A percentile compares a stretch with the other conserved stretches of the same genome.
phyloP scores from a whole-genome alignment of 2,113 vertebrate species.

The Jacana jacana region DNA sequence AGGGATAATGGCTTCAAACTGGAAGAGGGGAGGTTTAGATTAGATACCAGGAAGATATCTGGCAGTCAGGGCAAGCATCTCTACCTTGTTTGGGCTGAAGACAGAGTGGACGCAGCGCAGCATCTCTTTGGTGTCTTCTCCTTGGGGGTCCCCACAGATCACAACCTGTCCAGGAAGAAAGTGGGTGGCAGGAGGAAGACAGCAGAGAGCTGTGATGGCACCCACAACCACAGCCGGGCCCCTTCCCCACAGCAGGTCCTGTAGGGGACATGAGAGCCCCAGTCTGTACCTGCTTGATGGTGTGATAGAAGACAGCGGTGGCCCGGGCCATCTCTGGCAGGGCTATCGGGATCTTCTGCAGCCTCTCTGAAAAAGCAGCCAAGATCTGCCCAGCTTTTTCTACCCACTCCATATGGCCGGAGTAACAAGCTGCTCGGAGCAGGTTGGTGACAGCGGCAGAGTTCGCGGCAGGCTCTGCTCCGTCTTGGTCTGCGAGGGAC shows the following conservation, averaged over 20 bases:
- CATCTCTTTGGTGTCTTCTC: slow-evolving; percentile 83
- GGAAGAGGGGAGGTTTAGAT: neutral
- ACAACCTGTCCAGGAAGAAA: slow-evolving; percentile 76
- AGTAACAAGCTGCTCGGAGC: slow-evolving; percentile 85
- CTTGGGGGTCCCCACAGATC: slow-evolving; percentile 85
- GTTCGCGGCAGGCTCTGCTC: slow-evolving; percentile 91
- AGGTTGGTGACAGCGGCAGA: slow-evolving; percentile 86
- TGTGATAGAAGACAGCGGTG: slow-evolving; percentile 81
- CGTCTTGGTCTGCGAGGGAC: slow-evolving; percentile 85
- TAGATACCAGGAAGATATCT: neutral
- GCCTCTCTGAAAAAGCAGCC: slow-evolving; percentile 85
- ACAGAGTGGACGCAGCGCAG: slow-evolving; percentile 78
- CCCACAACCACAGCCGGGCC: neutral
- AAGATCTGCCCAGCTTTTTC: slow-evolving; percentile 81
- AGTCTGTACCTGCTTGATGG: slow-evolving; percentile 84
- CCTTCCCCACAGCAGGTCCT: neutral
- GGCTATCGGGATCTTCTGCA: slow-evolving; percentile 82
- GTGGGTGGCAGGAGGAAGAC: neutral
- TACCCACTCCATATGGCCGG: slow-evolving; percentile 81
- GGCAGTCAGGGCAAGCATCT: neutral
- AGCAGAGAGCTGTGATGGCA: neutral
- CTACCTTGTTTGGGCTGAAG: slow-evolving; percentile 88
- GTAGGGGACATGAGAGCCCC: neutral
- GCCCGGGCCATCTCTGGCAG: slow-evolving; percentile 89
- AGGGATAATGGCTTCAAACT: neutral